Percentiles rank a stretch among this genome's conserved stretches.
Evolutionary conservation across 2,113 vertebrate genomes (phyloP).

Genomic region (Albula glossodonta): DNA sequence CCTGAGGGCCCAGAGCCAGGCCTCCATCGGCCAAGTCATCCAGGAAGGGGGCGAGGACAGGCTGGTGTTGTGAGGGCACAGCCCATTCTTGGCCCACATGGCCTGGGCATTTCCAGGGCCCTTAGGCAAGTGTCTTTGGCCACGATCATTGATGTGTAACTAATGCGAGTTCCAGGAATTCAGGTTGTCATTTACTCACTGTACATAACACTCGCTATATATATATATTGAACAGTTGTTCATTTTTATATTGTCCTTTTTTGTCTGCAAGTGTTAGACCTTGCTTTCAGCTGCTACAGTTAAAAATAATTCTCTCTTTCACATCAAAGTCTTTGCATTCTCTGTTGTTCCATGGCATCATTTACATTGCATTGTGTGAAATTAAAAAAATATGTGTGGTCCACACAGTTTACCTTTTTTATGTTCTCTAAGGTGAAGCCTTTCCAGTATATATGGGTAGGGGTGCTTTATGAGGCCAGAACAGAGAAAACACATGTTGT

Average conservation of each 20-base stretch:
- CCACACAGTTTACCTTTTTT: not conserved
- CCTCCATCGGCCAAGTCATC: conserved; percentile 84
- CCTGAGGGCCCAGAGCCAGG: conserved; percentile 81
- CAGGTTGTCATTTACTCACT: not conserved
- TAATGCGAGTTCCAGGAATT: not conserved
- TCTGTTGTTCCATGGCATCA: not conserved
- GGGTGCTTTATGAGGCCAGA: conserved; percentile 21
- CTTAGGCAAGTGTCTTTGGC: not conserved
- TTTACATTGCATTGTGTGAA: not conserved
- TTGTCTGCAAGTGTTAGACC: not conserved
- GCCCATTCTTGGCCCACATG: not conserved
- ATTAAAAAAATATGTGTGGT: not conserved
- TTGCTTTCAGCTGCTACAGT: not conserved
- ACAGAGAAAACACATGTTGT: conserved; percentile 21
- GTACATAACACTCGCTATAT: not conserved
- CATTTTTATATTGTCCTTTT: not conserved
- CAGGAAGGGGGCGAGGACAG: conserved; percentile 91
- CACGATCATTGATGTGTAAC: no score
- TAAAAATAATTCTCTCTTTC: conserved; percentile 1
- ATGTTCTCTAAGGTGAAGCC: conserved; percentile 23
- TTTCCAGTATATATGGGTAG: conserved; percentile 10
- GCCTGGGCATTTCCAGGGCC: not conserved
- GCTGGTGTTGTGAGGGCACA: conserved; percentile 78
- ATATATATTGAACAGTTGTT: not conserved
- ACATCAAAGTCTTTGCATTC: no score